Conservation (phyloP, 2,797 vertebrate species). For the Ctenopoma kingsleyae region DNA sequence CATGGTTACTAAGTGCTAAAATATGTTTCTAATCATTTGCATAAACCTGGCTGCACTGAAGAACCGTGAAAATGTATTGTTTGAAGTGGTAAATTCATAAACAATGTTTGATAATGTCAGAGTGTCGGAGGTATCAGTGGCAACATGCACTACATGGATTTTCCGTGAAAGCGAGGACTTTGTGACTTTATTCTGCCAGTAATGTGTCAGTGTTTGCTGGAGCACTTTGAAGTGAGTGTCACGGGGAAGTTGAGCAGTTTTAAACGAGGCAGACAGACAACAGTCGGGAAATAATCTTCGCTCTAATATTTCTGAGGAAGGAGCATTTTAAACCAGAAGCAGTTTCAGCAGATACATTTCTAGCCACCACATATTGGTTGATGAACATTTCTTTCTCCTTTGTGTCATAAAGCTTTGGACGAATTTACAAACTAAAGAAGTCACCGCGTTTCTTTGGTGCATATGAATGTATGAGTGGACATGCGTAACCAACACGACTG, state of each 20-base stretch:
- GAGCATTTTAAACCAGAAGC: neutral
- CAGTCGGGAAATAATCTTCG: neutral
- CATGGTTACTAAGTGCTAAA: neutral
- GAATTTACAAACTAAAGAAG: neutral
- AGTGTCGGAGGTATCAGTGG: neutral
- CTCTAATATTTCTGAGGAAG: neutral
- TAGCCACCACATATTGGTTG: too few species aligned
- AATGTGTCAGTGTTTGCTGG: conserved; percentile 29
- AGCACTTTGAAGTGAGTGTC: neutral
- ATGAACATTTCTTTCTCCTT: neutral
- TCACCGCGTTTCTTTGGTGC: neutral
- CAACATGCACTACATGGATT: conserved; percentile 12
- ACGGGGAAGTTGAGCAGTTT: neutral
- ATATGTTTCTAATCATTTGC: neutral
- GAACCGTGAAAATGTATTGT: neutral
- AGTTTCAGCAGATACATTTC: neutral
- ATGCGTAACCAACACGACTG: neutral
- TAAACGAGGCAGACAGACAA: neutral
- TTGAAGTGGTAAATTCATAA: neutral
- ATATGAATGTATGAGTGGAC: neutral
- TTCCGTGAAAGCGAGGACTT: conserved; percentile 29
- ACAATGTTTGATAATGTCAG: conserved; percentile 12
- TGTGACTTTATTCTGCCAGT: conserved; percentile 45
- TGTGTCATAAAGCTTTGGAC: neutral
- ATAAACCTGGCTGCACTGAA: neutral